These are phyloP conservation scores for Cephalopholis sonnerati DNA, from an alignment of 2,113 vertebrate species.

Conservation along the genomic window DNA sequence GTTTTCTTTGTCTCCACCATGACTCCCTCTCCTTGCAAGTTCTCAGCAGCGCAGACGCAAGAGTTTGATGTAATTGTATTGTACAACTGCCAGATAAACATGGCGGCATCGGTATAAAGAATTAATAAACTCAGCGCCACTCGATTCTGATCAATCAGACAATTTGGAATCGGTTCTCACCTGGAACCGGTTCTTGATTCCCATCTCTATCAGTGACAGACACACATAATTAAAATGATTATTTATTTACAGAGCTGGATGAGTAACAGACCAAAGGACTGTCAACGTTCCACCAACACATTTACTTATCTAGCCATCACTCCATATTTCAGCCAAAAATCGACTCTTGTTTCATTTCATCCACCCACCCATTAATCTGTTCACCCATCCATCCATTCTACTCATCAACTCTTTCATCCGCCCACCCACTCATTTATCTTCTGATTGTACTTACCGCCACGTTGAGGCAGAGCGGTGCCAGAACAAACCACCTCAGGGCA, in stretches of 20 bases:
- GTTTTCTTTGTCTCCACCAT: too few relatives aligned
- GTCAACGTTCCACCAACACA: slow-evolving; percentile 3
- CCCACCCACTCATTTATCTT: slow-evolving; percentile 54
- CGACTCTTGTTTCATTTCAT: slow-evolving; percentile 37
- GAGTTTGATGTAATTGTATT: too few relatives aligned
- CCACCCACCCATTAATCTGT: slow-evolving; percentile 45
- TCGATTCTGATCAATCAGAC: too few relatives aligned
- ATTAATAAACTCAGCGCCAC: too few relatives aligned
- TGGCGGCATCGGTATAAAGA: too few relatives aligned
- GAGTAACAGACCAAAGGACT: slow-evolving; percentile 1
- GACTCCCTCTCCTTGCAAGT: too few relatives aligned
- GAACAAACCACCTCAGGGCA: slow-evolving; percentile 94
- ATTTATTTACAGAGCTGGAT: slow-evolving; percentile 4
- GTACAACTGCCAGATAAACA: too few relatives aligned
- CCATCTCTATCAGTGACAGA: not conserved
- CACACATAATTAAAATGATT: not conserved
- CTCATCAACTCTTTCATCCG: slow-evolving; percentile 61
- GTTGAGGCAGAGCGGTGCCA: slow-evolving; percentile 95
- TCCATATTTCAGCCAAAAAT: slow-evolving; percentile 7
- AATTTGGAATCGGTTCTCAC: too few relatives aligned
- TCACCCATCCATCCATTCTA: slow-evolving; percentile 33
- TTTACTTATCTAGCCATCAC: slow-evolving; percentile 18
- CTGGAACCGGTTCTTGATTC: too few relatives aligned
- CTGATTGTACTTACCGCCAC: slow-evolving; percentile 86
- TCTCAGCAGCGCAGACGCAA: too few relatives aligned